Percentiles rank a stretch among this genome's conserved stretches.
Evolutionary conservation across 2,888 invertebrate species (phyloP).

Genomic region (Ophioninae sp.): DNA sequence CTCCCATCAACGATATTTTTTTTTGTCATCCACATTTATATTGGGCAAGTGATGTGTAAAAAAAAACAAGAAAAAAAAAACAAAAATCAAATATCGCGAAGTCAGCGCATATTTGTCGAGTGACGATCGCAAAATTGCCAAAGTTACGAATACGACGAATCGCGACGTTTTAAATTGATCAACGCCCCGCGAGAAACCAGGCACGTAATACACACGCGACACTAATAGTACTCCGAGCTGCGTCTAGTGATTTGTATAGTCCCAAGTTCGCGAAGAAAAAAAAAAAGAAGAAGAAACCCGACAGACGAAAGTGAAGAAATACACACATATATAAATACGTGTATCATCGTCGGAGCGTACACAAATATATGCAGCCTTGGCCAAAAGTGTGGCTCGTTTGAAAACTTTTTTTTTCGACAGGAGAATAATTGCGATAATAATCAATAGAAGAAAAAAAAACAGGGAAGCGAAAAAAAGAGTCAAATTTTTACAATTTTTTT

Average conservation of each 20-base stretch:
- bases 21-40: background rate
- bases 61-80: constrained; percentile 14
- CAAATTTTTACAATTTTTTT: background rate
- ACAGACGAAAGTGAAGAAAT: background rate
- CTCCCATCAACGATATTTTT: background rate
- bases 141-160: background rate
- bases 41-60: constrained; percentile 25
- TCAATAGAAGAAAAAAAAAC: background rate
- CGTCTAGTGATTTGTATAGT: constrained; percentile 39
- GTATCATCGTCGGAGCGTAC: background rate
- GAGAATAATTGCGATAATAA: background rate
- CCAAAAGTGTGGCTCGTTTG: background rate
- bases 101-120: constrained; percentile 47
- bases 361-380: background rate
- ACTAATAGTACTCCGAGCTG: constrained; percentile 29
- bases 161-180: constrained; percentile 6
- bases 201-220: background rate
- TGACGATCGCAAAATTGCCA: constrained; percentile 29
- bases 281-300: background rate
- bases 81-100: constrained; percentile 10
- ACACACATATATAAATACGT: background rate
- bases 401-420: background rate
- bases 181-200: background rate
- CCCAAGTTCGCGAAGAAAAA: constrained; percentile 36
- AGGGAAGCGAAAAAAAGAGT: background rate